A percentile compares a stretch with the other conserved stretches of the same genome.
Evolutionary conservation across 2,113 vertebrate genomes (phyloP).

Genomic region (Cathartes aura): DNA sequence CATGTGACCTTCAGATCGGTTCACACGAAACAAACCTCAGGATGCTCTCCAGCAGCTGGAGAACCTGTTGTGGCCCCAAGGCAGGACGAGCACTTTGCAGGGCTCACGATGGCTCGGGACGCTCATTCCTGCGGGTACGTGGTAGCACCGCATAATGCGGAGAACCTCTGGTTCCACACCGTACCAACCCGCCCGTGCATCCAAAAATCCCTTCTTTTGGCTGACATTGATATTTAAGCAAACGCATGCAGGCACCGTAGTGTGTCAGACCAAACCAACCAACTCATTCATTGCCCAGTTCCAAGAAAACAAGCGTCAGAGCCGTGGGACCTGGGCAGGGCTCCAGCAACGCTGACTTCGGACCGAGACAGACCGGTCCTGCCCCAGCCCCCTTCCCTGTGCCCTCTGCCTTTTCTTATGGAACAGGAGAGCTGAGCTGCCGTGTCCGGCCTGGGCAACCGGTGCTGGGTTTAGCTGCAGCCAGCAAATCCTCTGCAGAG

Average conservation of each 20-base stretch:
- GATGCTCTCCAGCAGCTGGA: background rate
- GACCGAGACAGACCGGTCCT: rapidly evolving
- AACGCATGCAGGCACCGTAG: rapidly evolving
- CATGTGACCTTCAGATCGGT: rapidly evolving
- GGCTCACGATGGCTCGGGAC: background rate
- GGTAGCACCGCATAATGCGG: rapidly evolving
- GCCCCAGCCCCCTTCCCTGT: background rate
- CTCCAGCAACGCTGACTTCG: background rate
- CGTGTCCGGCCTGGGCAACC: background rate
- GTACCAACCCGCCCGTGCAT: rapidly evolving
- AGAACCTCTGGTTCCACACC: background rate
- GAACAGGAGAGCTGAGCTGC: background rate
- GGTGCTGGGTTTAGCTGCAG: rapidly evolving
- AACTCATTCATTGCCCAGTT: background rate
- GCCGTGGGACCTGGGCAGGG: background rate
- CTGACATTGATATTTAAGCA: rapidly evolving
- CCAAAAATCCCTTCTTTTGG: background rate
- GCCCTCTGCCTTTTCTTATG: background rate
- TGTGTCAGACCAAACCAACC: background rate
- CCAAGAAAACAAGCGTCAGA: rapidly evolving
- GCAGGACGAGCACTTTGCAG: background rate
- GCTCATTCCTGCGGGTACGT: rapidly evolving
- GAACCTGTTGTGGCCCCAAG: background rate
- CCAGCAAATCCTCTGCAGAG: background rate
- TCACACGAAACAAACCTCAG: background rate